Evolutionary conservation across 2,797 vertebrate species (phyloP), one percentile per base, ranked within the genome.

Genomic region (Myotis findleyi): DNA sequence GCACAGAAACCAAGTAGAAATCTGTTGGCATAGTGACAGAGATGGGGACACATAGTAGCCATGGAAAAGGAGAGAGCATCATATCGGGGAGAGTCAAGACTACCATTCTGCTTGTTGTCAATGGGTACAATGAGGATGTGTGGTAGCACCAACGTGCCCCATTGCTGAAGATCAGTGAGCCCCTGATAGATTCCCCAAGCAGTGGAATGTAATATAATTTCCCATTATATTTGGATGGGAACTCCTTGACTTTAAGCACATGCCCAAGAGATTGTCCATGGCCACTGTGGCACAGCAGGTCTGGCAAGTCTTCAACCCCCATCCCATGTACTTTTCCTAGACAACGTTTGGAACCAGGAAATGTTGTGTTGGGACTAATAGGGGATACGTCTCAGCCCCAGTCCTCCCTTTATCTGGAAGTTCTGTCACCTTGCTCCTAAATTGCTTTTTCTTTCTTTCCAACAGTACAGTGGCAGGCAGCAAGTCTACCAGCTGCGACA

Each of bases 391-490:
- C 36, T 86, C n/a, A 38, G 41, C 13, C 8, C n/a, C 55, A 77
- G 44, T 20, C 25, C 13, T 55, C 20, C 30, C 2, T 73, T 88
- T 55, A 41, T 16, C 16, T 44, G 27, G 66, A 62, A 57, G 25
- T 47, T 85, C 38, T 71, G 27, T 84, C 72, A 66, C 6, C 47
- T 89, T 14, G 49, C n/a, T 80, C 41, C 41, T 36, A 27, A 73
- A 53, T 21, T 47, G 51, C 30, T 53, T 72, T 72, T 68, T 89
- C n/a, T 49, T 59, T 80, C 73, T 95, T 93, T 94, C 41, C 71
- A 87, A 2, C 13, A 49, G 25, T 20, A 20, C 20, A 49, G 30
- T 7, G 20, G n/a, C 7, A 72, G 7, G 7, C 25, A 66, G 71
- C 47, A 89, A 44, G 30, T 38, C 38, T 71, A 33, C n/a, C 33